Evolutionary conservation across 2,888 invertebrate species (phyloP).

Genomic region (Nomada fucata): DNA sequence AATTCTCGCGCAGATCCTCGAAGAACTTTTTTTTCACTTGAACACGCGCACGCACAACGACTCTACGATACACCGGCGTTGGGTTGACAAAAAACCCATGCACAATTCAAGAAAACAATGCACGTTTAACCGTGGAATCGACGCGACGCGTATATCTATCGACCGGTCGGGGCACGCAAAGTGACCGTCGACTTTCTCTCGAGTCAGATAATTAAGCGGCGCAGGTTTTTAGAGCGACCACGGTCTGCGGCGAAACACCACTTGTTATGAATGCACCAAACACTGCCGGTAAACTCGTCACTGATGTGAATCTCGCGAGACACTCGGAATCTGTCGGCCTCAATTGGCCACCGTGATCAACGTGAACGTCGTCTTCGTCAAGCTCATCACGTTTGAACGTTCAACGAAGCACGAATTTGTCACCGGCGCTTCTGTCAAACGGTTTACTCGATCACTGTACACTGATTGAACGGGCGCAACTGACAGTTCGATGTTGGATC

Average conservation of each 20-base stretch:
- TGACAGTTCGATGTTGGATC: neutral
- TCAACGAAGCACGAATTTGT: neutral
- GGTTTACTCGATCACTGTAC: slow-evolving; percentile 12
- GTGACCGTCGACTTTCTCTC: slow-evolving; percentile 57
- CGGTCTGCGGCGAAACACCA: slow-evolving; percentile 18
- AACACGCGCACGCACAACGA: neutral
- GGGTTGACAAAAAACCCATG: neutral
- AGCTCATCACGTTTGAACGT: slow-evolving; percentile 30
- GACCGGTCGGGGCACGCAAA: slow-evolving; percentile 43
- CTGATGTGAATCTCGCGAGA: slow-evolving; percentile 13
- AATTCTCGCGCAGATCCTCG: neutral
- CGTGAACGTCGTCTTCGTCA: slow-evolving; percentile 4
- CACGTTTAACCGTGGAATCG: slow-evolving; percentile 8
- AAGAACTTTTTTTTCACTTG: neutral
- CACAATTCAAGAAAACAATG: slow-evolving; percentile 4
- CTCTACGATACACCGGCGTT: no score
- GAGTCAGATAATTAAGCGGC: slow-evolving; percentile 56
- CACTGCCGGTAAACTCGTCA: slow-evolving; percentile 6
- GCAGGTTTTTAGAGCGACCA: slow-evolving; percentile 55
- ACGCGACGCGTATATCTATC: slow-evolving; percentile 7
- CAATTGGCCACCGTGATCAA: slow-evolving; percentile 12
- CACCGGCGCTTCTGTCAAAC: slow-evolving; percentile 5
- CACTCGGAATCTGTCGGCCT: slow-evolving; percentile 8
- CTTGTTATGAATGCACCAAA: slow-evolving; percentile 32
- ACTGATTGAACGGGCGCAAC: neutral